Percentiles rank a stretch among this genome's conserved stretches.
These are phyloP conservation scores for Rhodeus uyekii DNA, from an alignment of 2,797 vertebrate genomes.

Conservation along the genomic window DNA sequence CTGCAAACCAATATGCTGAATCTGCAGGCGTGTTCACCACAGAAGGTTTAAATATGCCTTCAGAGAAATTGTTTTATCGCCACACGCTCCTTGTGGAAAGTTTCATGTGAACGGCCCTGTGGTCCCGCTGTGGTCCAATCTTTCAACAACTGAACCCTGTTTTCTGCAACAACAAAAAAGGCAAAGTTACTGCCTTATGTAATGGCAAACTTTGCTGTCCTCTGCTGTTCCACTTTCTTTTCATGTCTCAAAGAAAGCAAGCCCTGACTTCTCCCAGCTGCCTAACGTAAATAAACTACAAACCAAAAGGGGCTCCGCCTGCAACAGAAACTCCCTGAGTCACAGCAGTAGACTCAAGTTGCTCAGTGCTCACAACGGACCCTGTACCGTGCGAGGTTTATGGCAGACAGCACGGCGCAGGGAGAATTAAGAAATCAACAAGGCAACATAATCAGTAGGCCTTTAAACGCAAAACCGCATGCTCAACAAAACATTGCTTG, in stretches of 20 bases:
- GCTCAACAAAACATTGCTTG: neutral
- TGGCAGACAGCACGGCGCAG: neutral
- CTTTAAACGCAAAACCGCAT: neutral
- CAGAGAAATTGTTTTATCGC: neutral
- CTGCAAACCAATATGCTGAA: slow-evolving; percentile 18
- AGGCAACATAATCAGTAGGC: neutral
- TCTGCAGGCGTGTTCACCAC: neutral
- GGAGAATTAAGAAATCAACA: neutral
- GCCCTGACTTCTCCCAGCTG: slow-evolving; percentile 33
- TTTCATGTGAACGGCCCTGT: neutral
- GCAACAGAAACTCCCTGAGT: neutral
- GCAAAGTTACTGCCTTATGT: slow-evolving; percentile 14
- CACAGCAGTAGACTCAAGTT: neutral
- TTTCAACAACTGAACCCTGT: slow-evolving; percentile 18
- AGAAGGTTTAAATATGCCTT: slow-evolving; percentile 6
- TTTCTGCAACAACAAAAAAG: slow-evolving; percentile 14
- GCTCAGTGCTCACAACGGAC: neutral
- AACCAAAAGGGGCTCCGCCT: slow-evolving; percentile 29
- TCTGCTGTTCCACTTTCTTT: neutral
- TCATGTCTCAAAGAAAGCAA: neutral
- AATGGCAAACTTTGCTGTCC: slow-evolving; percentile 3
- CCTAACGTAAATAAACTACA: slow-evolving; percentile 44
- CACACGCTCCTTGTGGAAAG: neutral
- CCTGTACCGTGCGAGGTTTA: neutral
- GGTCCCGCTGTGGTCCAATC: slow-evolving; percentile 11